These are phyloP conservation scores for Macropodus opercularis DNA, from an alignment of 2,797 vertebrate species.

Conservation along the genomic window DNA sequence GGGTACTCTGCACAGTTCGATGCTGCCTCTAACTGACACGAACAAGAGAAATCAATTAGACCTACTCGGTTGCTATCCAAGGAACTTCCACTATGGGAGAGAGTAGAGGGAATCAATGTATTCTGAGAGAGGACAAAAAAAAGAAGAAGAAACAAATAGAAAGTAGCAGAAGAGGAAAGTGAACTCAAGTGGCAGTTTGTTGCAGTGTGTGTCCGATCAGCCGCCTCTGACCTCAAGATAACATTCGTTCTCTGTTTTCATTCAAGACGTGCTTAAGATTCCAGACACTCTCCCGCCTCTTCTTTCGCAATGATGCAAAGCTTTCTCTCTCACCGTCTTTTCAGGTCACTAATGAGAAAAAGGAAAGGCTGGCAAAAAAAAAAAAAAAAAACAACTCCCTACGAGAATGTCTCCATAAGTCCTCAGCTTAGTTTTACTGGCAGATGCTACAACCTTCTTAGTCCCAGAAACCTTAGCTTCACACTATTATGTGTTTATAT, in stretches of 20 bases:
- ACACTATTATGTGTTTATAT: conserved; percentile 47
- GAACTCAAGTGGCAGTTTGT: conserved; percentile 60
- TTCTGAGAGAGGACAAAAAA: conserved; percentile 23
- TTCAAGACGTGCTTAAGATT: conserved; percentile 49
- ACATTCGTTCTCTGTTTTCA: conserved; percentile 45
- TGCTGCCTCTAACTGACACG: conserved; percentile 66
- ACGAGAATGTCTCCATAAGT: conserved; percentile 38
- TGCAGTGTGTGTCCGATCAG: conserved; percentile 51
- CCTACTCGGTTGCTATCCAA: conserved; percentile 73
- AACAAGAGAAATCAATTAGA: conserved; percentile 84
- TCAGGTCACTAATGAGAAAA: conserved; percentile 51
- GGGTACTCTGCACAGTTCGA: conserved; percentile 72
- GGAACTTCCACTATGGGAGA: conserved; percentile 66
- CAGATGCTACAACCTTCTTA: conserved; percentile 14
- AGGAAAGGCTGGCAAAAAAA: conserved; percentile 21
- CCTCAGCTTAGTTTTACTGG: conserved; percentile 23
- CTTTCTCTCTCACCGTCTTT: conserved; percentile 26
- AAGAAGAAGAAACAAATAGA: conserved; percentile 22
- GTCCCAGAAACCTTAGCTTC: conserved; percentile 28
- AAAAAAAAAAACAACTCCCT: too few relatives aligned
- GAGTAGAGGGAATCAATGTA: conserved; percentile 59
- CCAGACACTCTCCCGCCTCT: conserved; percentile 36
- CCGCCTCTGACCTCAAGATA: conserved; percentile 60
- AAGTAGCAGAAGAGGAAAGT: conserved; percentile 49
- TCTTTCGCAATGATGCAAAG: conserved; percentile 25